Evolutionary conservation across 2,888 invertebrate genomes (phyloP).

Genomic region (Allacma fusca): DNA sequence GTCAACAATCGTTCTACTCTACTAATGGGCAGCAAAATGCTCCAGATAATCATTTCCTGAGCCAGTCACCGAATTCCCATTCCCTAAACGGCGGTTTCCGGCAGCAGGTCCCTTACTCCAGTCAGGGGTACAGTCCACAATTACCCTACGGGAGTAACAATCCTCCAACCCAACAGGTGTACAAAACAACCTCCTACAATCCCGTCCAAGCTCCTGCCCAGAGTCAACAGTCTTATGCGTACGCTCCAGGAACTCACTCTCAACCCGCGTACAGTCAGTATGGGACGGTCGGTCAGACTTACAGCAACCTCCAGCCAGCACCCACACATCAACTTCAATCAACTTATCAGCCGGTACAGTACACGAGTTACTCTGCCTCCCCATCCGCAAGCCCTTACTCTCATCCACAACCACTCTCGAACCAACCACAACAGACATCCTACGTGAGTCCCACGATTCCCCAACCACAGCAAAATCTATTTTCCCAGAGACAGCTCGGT

Average conservation of each 20-base stretch:
- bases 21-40: constrained; percentile 26
- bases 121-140: no score
- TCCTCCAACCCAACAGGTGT: not conserved
- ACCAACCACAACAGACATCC: not conserved
- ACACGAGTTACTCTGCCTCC: not conserved
- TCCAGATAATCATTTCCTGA: not conserved
- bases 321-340: constrained; percentile 2
- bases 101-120: no score
- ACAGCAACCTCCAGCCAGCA: not conserved
- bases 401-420: constrained; percentile 1
- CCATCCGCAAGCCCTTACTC: not conserved
- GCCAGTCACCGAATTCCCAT: no score
- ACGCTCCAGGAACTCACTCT: no score
- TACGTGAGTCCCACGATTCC: not conserved
- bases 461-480: not conserved
- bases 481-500: not conserved
- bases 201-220: not conserved
- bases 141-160: no score
- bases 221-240: constrained; percentile 24
- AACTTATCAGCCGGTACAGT: not conserved
- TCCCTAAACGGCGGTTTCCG: no score
- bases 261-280: not conserved
- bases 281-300: not conserved
- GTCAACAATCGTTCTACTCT: constrained; percentile 44
- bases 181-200: not conserved